Percentiles rank a stretch among this genome's conserved stretches.
These are phyloP conservation scores for Daptonema setosum DNA, from an alignment of 2,888 invertebrate genomes.

Conservation along the genomic window DNA sequence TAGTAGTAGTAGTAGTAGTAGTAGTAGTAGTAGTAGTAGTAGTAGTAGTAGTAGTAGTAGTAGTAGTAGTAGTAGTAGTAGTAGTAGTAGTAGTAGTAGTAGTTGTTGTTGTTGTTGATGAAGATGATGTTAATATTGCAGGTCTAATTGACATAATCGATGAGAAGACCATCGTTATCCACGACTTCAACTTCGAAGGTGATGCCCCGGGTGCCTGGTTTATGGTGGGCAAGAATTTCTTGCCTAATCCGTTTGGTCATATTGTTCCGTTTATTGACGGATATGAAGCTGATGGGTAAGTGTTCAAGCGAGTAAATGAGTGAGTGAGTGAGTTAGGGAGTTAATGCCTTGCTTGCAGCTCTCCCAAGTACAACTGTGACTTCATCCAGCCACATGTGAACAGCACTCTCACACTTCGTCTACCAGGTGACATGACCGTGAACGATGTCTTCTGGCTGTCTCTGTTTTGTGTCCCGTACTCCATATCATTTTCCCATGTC, in stretches of 20 bases:
- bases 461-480: conserved; percentile 21
- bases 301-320: too few relatives aligned
- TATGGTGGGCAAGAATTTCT: conserved; percentile 23
- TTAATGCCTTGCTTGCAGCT: too few relatives aligned
- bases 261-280: conserved; percentile 20
- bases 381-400: conserved; percentile 19
- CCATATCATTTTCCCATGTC: conserved; percentile 21
- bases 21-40: too few relatives aligned
- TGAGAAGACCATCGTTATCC: conserved; percentile 22
- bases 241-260: conserved; percentile 20
- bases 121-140: too few relatives aligned
- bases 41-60: too few relatives aligned
- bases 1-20: too few relatives aligned
- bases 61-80: too few relatives aligned
- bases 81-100: too few relatives aligned
- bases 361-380: conserved; percentile 18
- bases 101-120: too few relatives aligned
- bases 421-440: conserved; percentile 21
- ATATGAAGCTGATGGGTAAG: background rate
- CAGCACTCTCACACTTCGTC: conserved; percentile 18
- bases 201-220: conserved; percentile 24
- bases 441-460: conserved; percentile 21
- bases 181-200: conserved; percentile 18
- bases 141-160: conserved; percentile 16
- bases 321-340: too few relatives aligned